Conservation (phyloP, 2,797 vertebrate genomes). For the Peromyscus eremicus region DNA sequence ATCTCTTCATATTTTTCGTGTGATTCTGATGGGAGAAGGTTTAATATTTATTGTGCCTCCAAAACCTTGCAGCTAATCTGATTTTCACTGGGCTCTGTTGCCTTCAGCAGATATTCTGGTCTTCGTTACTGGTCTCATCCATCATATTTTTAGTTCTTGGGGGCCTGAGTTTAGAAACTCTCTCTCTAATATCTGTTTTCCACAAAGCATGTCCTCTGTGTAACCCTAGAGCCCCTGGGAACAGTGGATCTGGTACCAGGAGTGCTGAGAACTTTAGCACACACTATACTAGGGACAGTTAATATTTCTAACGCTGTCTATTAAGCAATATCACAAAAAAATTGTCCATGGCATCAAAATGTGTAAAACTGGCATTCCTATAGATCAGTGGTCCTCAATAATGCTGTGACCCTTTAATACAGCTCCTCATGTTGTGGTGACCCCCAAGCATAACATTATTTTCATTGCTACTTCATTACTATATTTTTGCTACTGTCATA, state of each 20-base stretch:
- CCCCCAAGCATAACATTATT: not conserved
- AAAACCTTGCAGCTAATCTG: not conserved
- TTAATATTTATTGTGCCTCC: not conserved
- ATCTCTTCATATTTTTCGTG: constrained; percentile 39
- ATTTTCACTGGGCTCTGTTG: not conserved
- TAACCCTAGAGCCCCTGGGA: not conserved
- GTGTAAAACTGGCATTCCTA: not conserved
- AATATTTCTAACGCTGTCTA: not conserved
- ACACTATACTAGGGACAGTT: not conserved
- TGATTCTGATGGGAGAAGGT: not conserved
- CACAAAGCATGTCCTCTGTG: not conserved
- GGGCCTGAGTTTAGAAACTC: not conserved
- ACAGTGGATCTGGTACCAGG: not conserved
- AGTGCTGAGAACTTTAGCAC: not conserved
- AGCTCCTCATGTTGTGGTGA: not conserved
- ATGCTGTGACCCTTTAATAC: not conserved
- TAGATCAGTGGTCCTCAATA: not conserved
- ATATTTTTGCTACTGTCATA: not conserved
- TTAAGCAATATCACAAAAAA: not conserved
- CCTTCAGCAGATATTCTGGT: not conserved
- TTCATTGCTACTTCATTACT: not conserved
- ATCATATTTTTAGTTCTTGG: not conserved
- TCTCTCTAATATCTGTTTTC: constrained; percentile 11
- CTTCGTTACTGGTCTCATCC: not conserved
- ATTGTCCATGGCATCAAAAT: not conserved